Conservation (phyloP, 2,113 vertebrate species). For the Thymallus thymallus region DNA sequence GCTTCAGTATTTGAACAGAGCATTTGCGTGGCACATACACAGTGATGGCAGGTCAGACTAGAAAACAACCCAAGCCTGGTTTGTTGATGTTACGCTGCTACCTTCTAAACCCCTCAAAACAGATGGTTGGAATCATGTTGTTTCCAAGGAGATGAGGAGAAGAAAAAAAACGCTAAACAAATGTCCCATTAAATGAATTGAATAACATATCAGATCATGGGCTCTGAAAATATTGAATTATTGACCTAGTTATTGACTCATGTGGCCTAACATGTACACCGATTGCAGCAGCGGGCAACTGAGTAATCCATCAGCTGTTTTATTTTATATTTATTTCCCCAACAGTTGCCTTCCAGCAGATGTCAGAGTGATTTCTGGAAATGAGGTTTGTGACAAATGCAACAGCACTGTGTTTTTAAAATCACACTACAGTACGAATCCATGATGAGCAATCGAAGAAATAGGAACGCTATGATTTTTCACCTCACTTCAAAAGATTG, state of each 20-base stretch:
- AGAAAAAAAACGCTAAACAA: slow-evolving; percentile 22
- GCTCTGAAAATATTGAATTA: slow-evolving; percentile 23
- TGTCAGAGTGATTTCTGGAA: slow-evolving; percentile 25
- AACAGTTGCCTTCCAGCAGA: slow-evolving; percentile 18
- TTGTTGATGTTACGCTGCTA: slow-evolving; percentile 44
- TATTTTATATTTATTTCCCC: slow-evolving; percentile 20
- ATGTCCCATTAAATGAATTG: slow-evolving; percentile 41
- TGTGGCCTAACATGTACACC: slow-evolving; percentile 18
- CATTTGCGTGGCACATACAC: slow-evolving; percentile 41
- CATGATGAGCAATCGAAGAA: not conserved
- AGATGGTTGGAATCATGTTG: slow-evolving; percentile 60
- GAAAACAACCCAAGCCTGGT: slow-evolving; percentile 55
- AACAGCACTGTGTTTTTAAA: slow-evolving; percentile 17
- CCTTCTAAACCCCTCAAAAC: slow-evolving; percentile 43
- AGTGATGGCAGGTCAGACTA: slow-evolving; percentile 51
- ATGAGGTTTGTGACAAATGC: slow-evolving; percentile 11
- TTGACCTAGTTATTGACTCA: slow-evolving; percentile 42
- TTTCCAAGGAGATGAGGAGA: slow-evolving; percentile 41
- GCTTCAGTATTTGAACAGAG: not conserved
- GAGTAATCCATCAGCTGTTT: slow-evolving; percentile 35
- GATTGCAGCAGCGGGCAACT: not conserved
- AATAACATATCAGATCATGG: slow-evolving; percentile 39
- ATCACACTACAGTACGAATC: slow-evolving; percentile 19
- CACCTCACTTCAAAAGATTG: not conserved
- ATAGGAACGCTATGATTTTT: not conserved